A percentile compares a stretch with the other conserved stretches of the same genome.
Conservation (phyloP, 2,888 invertebrate species). For the Pasiphila rectangulata region DNA sequence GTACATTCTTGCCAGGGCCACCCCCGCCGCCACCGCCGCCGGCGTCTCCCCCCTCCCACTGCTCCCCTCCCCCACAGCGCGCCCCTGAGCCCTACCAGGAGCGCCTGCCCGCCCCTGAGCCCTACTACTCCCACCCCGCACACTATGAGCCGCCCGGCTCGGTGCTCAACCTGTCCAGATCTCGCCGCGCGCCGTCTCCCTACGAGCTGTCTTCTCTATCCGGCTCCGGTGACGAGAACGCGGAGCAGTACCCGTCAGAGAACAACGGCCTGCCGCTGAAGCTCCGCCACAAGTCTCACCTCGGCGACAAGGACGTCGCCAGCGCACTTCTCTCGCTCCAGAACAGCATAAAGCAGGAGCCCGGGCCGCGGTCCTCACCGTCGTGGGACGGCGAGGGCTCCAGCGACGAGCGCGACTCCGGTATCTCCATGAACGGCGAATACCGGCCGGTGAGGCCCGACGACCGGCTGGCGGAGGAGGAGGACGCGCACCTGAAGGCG, state of each 20-base stretch:
- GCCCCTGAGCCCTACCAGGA: slow-evolving; percentile 77
- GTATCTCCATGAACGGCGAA: slow-evolving; percentile 90
- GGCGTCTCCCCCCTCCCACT: slow-evolving; percentile 71
- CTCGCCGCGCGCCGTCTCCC: slow-evolving; percentile 85
- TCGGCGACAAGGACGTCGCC: slow-evolving; percentile 94
- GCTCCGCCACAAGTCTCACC: slow-evolving; percentile 93
- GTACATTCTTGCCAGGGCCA: slow-evolving; percentile 75
- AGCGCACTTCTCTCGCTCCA: slow-evolving; percentile 91
- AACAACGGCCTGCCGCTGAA: slow-evolving; percentile 93
- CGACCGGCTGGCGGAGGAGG: slow-evolving; percentile 76
- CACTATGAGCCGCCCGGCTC: slow-evolving; percentile 83
- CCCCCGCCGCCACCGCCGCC: slow-evolving; percentile 78
- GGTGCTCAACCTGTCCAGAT: slow-evolving; percentile 86
- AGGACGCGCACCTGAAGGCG: slow-evolving; percentile 89
- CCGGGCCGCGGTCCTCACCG: slow-evolving; percentile 88
- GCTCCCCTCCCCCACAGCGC: slow-evolving; percentile 78
- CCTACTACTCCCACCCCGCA: slow-evolving; percentile 76
- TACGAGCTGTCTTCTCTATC: slow-evolving; percentile 90
- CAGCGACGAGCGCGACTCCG: slow-evolving; percentile 94
- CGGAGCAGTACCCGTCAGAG: slow-evolving; percentile 79
- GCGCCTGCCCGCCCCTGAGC: slow-evolving; percentile 68
- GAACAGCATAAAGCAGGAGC: slow-evolving; percentile 93
- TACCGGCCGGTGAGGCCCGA: slow-evolving; percentile 73
- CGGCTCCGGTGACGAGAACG: slow-evolving; percentile 78
- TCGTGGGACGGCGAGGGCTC: slow-evolving; percentile 95